Base-by-base conservation (phyloP, 2,888 invertebrate species). In the Drosophila parthenogenetica region DNA sequence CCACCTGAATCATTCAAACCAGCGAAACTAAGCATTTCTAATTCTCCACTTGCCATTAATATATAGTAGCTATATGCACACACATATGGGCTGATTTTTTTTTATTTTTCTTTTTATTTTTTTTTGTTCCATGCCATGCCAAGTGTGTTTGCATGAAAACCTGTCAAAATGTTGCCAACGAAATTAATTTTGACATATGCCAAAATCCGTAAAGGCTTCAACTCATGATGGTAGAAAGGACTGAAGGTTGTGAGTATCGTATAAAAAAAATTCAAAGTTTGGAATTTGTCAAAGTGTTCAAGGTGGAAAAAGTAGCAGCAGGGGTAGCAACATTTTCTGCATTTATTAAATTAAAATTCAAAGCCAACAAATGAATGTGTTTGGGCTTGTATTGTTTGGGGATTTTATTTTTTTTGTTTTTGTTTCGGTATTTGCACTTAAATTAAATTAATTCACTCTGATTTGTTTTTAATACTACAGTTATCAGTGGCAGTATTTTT, bases 111-210 rank as follows among this genome's bases (percentile, higher is more conserved):
- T 19, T 19, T 3, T 19, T 19, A 3, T 19, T 19, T 19, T 29
- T 17, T 29, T 54, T 54, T 14, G 43, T 45, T 48, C 55, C n/a
- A n/a, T 22, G 25, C 39, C 42, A 60, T 68, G 69, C 78, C 75
- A 74, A 78, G 79, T 71, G 85, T 71, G 85, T 71, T 83, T 71
- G 77, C 74, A 74, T 79, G 88, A 87, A 77, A 85, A 79, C 69
- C 86, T 87, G 85, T 85, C 83, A 83, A 85, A 83, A 83, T 79
- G 88, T 82, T 87, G 74, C 70, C 72, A 74, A 71, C 72, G 71
- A 82, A 81, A 83, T 83, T 83, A 83, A 85, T 87, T 87, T 87
- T 83, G 83, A 87, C 83, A 87, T 74, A 74, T 87, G 83, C 86
- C 83, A 83, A 77, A 87, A 85, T 73, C 78, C 78, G 77, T 83